Evolutionary conservation across 2,113 vertebrate species (phyloP).

Genomic region (Anguilla rostrata): DNA sequence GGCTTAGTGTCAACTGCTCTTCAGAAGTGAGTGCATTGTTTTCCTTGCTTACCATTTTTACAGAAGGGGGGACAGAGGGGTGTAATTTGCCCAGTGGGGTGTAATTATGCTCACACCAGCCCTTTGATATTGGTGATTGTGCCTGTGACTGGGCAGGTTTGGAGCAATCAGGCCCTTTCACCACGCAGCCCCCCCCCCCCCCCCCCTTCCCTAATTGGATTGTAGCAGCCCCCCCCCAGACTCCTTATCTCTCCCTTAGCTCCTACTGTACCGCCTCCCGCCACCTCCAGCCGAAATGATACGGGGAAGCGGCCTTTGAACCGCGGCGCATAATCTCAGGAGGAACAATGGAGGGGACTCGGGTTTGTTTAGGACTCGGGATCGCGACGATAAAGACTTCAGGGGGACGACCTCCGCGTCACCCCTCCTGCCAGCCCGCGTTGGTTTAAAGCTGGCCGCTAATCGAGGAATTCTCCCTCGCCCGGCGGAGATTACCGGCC

Average conservation of each 20-base stretch:
- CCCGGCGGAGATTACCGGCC: not conserved
- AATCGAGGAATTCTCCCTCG: not conserved
- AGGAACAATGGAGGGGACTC: not conserved
- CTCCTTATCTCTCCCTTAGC: slow-evolving; percentile 43
- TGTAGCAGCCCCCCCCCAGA: slow-evolving; percentile 32
- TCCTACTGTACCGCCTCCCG: slow-evolving; percentile 19
- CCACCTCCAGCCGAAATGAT: slow-evolving; percentile 19
- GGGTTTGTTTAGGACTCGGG: slow-evolving; percentile 19
- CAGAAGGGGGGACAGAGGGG: slow-evolving; percentile 45
- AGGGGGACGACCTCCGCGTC: slow-evolving; percentile 15
- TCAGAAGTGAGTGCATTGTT: slow-evolving; percentile 63
- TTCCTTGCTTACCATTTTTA: slow-evolving; percentile 63
- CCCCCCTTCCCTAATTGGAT: slow-evolving; percentile 33
- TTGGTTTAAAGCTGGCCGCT: slow-evolving; percentile 15
- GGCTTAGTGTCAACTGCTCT: slow-evolving; percentile 48
- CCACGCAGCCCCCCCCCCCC: slow-evolving; percentile 28
- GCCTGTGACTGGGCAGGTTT: slow-evolving; percentile 66
- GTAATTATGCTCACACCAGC: slow-evolving; percentile 73
- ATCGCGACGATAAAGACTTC: slow-evolving; percentile 27
- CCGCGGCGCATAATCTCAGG: slow-evolving; percentile 15
- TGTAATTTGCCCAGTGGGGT: slow-evolving; percentile 64
- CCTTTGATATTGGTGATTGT: slow-evolving; percentile 75
- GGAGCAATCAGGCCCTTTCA: slow-evolving; percentile 56
- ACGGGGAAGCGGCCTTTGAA: slow-evolving; percentile 29
- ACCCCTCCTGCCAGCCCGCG: slow-evolving; percentile 7